Base-by-base conservation (phyloP, 35 echinoderm and acorn worm species). In the Holothuria glaberrima region DNA sequence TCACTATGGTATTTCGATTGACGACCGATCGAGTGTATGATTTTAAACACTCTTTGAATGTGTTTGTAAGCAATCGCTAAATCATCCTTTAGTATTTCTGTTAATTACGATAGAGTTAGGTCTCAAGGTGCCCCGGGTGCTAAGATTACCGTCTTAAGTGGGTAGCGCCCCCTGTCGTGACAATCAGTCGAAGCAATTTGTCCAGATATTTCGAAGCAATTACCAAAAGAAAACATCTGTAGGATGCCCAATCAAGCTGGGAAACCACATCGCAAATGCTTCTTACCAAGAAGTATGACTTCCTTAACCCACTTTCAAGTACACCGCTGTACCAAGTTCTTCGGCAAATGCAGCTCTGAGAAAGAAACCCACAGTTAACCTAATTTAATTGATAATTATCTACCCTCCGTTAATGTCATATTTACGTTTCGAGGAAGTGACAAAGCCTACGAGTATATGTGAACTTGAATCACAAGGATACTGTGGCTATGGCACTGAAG, bases 161-260 rank as follows among this genome's bases (percentile, higher is more conserved):
- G 74, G 74, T 78, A 78, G 74, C 74, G 74, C 74, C 74, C 50
- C 74, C 74, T 54, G 74, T 78, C 38, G 74, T 50, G 74, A 78
- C 74, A 78, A 48, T 78, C 74, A 78, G 44, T 78, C 25, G 72
- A 78, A 41, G 74, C 74, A 78, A 78, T 78, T 78, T 78, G 74
- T 78, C 74, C 44, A 78, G 74, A 78, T 26, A 78, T 78, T 78
- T 78, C 44, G 50, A 38, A 41, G 44, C 74, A 78, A 78, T 78
- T 78, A 78, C 74, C 16, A 27, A 50, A 78, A 25, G 74, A 78
- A 78, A 78, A 78, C 74, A 78, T 78, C 38, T 78, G 74, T 78
- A 78, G 74, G 38, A 26, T 78, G 38, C 74, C 50, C 44, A 78
- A 26, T 48, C 74, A 45, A 78, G 30, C 74, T 25, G 74, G 44